phyloP scores from a whole-genome alignment of 2,113 vertebrate genomes.

The Rhizomys pruinosus region DNA sequence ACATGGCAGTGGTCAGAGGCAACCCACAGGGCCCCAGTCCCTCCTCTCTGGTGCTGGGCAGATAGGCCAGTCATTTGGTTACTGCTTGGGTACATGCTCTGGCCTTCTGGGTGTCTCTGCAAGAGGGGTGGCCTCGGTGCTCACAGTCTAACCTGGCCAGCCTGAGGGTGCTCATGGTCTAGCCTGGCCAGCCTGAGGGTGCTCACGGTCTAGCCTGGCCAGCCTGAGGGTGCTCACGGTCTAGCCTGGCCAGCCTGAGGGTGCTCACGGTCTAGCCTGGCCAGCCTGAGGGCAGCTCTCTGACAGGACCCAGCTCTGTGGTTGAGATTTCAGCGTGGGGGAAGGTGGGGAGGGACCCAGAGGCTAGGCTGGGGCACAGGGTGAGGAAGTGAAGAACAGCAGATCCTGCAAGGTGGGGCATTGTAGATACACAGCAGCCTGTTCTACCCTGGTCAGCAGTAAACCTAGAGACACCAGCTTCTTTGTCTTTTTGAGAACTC shows the following conservation, averaged over 20 bases:
- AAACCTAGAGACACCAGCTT: background rate
- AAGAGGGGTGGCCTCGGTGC: background rate
- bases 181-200: too few relatives aligned
- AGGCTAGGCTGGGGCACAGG: background rate
- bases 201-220: background rate
- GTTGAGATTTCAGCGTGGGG: too few relatives aligned
- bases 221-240: background rate
- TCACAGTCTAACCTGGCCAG: too few relatives aligned
- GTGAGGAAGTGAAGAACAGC: background rate
- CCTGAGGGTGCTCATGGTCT: too few relatives aligned
- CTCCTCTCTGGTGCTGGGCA: too few relatives aligned
- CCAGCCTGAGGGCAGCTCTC: background rate
- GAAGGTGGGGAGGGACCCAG: too few relatives aligned
- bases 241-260: background rate
- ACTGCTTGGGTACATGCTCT: fast-evolving
- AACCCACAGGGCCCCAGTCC: too few relatives aligned
- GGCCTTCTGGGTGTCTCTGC: background rate
- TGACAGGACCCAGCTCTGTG: background rate
- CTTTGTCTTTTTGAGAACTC: background rate
- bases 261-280: background rate
- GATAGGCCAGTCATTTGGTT: background rate
- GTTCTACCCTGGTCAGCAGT: background rate
- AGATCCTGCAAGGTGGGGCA: background rate
- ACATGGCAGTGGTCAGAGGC: too few relatives aligned
- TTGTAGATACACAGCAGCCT: background rate